Evolutionary conservation across 1,140 invertebrate genomes (phyloP), one percentile per base, ranked within the genome.

Genomic region (Bombus vancouverensis): DNA sequence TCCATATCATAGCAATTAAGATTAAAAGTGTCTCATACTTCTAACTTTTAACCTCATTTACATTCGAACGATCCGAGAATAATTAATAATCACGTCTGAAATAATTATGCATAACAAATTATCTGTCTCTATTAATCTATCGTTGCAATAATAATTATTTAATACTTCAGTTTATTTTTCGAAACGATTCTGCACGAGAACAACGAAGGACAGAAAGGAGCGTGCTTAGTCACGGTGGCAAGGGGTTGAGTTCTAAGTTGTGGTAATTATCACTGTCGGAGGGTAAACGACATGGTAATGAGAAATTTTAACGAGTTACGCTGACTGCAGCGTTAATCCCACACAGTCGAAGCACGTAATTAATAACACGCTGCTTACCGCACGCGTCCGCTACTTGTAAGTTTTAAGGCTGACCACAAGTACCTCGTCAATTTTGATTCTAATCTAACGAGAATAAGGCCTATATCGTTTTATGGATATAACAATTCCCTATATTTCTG

Each of bases 281-380:
- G 47, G 44, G 44, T 81, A 74, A 85, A 81, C 80, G 73, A 83
- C 65, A 71, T 62, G 80, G 72, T 83, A 83, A 86, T 76, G 85
- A 86, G 85, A 83, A 86, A 86, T 86, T 86, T 86, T 86, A 86
- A 86, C 85, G 81, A 86, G 85, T 82, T 72, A 82, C 15, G 73
- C 39, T 66, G 73, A 57, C 66, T 57, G 53, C 77, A 70, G 37
- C 66, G 83, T 80, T 39, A 85, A 85, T 81, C 37, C 78, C 39
- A 25, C 66, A 13, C 65, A 44, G 42, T 18, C 73, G 80, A 86
- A 77, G 65, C 47, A 62, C 85, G 85, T 77, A 83, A 86, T 83
- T 86, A 86, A 83, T 86, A 83, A 66, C 73, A 47, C 32, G n/a
- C 12, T 25, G 47, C 47, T 28, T 25, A 34, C 15, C 32, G 70